Evolutionary conservation across 2,888 invertebrate species (phyloP).

Genomic region (Tigriopus californicus): DNA sequence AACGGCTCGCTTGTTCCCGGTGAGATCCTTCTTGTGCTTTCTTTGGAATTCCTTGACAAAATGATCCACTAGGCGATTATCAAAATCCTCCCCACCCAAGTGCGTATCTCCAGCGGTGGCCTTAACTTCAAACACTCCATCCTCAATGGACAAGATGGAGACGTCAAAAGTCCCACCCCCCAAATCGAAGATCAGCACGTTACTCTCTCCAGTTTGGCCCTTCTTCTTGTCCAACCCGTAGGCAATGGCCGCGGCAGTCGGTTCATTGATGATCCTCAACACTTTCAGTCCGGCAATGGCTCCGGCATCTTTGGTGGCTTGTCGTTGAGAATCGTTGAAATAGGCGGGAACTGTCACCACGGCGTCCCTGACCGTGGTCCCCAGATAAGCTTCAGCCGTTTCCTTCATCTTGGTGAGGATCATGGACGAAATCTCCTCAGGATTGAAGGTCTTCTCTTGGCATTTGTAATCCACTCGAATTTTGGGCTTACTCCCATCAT

Average conservation of each 20-base stretch:
- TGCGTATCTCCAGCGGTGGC: slow-evolving; percentile 72
- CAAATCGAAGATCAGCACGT: slow-evolving; percentile 42
- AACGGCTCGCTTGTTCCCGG: slow-evolving; percentile 34
- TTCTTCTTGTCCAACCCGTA: slow-evolving; percentile 34
- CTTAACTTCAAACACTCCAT: slow-evolving; percentile 42
- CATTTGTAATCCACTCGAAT: slow-evolving; percentile 25
- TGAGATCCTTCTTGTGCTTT: slow-evolving; percentile 34
- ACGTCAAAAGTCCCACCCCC: slow-evolving; percentile 45
- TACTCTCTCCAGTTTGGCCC: slow-evolving; percentile 32
- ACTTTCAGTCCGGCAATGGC: slow-evolving; percentile 28
- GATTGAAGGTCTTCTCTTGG: slow-evolving; percentile 38
- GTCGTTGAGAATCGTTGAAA: too few relatives aligned
- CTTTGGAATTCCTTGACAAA: too few relatives aligned
- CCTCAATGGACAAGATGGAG: slow-evolving; percentile 38
- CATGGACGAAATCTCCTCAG: slow-evolving; percentile 53
- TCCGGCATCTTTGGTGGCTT: slow-evolving; percentile 58
- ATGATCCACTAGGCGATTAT: too few relatives aligned
- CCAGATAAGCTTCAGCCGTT: slow-evolving; percentile 53
- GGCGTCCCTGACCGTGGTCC: slow-evolving; percentile 44
- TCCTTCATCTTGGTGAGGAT: too few relatives aligned
- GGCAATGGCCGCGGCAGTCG: slow-evolving; percentile 49
- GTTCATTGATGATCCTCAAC: slow-evolving; percentile 40
- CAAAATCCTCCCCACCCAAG: too few relatives aligned
- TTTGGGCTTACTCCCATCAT: slow-evolving; percentile 30
- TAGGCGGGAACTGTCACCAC: slow-evolving; percentile 61